Conservation (phyloP, 1,140 invertebrate genomes). For the Phymastichus coffea region DNA sequence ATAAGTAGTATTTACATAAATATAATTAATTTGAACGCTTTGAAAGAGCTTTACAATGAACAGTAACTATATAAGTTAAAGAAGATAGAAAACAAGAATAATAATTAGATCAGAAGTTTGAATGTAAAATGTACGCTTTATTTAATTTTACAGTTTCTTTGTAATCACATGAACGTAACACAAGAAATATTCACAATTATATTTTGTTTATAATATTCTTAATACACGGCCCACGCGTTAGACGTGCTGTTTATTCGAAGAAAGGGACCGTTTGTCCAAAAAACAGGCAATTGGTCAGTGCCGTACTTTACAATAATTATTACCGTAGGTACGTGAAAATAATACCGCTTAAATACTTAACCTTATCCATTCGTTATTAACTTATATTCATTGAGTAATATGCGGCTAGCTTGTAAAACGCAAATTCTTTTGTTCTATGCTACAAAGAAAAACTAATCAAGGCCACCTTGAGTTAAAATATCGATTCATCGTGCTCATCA, state of each 20-base stretch:
- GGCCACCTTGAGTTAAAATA: conserved; percentile 39
- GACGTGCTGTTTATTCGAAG: conserved; percentile 44
- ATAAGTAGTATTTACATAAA: no score
- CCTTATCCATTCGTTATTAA: conserved; percentile 4
- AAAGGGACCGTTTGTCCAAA: conserved; percentile 52
- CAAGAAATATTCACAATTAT: conserved; percentile 56
- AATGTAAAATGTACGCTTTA: conserved; percentile 59
- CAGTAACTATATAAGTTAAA: no score
- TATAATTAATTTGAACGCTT: no score
- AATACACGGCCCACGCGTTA: conserved; percentile 52
- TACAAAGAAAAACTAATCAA: conserved; percentile 30
- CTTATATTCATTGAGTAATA: background rate
- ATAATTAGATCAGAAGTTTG: no score
- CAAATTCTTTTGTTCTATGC: background rate
- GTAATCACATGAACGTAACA: conserved; percentile 57
- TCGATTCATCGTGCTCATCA: background rate
- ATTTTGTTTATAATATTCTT: conserved; percentile 50
- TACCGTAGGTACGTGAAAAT: conserved; percentile 23
- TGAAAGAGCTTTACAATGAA: no score
- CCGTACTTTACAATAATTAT: conserved; percentile 39
- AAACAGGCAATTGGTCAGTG: conserved; percentile 56
- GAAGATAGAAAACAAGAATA: no score
- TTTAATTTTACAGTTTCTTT: conserved; percentile 56
- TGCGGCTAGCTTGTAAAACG: background rate
- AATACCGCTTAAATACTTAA: background rate